phyloP scores from a whole-genome alignment of 2,888 invertebrate species.

The Carterocephalus palaemon region DNA sequence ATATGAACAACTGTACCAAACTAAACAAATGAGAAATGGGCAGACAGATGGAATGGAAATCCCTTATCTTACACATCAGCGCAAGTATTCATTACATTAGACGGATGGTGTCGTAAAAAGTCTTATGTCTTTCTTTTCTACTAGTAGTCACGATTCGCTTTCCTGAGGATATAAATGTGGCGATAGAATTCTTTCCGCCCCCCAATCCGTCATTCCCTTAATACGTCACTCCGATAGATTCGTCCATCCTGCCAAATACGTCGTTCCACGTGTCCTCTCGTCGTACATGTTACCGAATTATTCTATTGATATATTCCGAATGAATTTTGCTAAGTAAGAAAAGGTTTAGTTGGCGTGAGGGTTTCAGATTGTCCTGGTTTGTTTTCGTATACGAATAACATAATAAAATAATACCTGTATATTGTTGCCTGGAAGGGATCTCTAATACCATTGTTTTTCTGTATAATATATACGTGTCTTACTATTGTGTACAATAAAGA shows the following conservation, averaged over 20 bases:
- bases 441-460: too few species aligned
- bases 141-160: conserved; percentile 11
- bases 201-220: conserved; percentile 4
- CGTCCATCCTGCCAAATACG: conserved; percentile 29
- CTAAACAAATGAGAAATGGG: conserved; percentile 20
- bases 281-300: conserved; percentile 27
- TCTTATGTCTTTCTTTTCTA: conserved; percentile 32
- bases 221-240: conserved; percentile 15
- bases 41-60: conserved; percentile 22
- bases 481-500: too few species aligned
- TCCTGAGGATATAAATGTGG: neutral
- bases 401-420: too few species aligned
- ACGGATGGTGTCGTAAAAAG: conserved; percentile 35
- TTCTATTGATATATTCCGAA: conserved; percentile 33
- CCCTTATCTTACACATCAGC: conserved; percentile 20
- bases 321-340: conserved; percentile 17
- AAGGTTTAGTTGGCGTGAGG: neutral
- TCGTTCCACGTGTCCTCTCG: too few species aligned
- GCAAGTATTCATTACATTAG: conserved; percentile 34
- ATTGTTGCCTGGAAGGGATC: too few species aligned
- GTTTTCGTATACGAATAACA: conserved; percentile 24
- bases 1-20: conserved; percentile 10
- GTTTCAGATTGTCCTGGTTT: conserved; percentile 16
- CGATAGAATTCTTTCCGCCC: conserved; percentile 1
- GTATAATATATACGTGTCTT: too few species aligned